Percentiles rank a stretch among this genome's conserved stretches.
phyloP scores from a whole-genome alignment of 1,140 invertebrate genomes.

The Acyrthosiphon pisum region DNA sequence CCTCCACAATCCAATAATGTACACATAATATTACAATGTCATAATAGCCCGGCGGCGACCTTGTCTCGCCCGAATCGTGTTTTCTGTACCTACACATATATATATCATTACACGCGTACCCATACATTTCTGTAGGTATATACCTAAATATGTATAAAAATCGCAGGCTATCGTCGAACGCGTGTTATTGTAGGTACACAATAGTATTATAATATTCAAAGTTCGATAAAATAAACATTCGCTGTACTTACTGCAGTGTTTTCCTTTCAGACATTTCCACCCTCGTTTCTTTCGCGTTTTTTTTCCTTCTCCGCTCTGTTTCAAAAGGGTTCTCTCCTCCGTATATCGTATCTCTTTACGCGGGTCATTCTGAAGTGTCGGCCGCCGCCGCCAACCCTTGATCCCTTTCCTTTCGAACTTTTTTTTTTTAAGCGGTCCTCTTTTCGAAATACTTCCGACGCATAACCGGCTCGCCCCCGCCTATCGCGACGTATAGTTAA shows the following conservation, averaged over 20 bases:
- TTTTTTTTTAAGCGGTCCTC: constrained; percentile 46
- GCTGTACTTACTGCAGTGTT: background rate
- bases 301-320: background rate
- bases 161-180: background rate
- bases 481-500: background rate
- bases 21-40: background rate
- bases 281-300: background rate
- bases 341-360: constrained; percentile 43
- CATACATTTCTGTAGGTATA: too few species aligned
- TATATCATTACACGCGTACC: too few species aligned
- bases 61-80: background rate
- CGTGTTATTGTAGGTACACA: too few species aligned
- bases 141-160: background rate
- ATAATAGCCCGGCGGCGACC: too few species aligned
- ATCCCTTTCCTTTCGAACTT: constrained; percentile 53
- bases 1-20: background rate
- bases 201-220: background rate
- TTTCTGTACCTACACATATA: background rate
- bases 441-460: constrained; percentile 47
- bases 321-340: constrained; percentile 42
- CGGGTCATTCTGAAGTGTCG: constrained; percentile 53
- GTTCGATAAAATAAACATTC: constrained; percentile 39
- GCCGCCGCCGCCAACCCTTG: constrained; percentile 35
- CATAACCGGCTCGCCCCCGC: background rate
- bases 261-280: constrained; percentile 34